Evolutionary conservation across 2,797 vertebrate genomes (phyloP).

Genomic region (Epinephelus coioides): DNA sequence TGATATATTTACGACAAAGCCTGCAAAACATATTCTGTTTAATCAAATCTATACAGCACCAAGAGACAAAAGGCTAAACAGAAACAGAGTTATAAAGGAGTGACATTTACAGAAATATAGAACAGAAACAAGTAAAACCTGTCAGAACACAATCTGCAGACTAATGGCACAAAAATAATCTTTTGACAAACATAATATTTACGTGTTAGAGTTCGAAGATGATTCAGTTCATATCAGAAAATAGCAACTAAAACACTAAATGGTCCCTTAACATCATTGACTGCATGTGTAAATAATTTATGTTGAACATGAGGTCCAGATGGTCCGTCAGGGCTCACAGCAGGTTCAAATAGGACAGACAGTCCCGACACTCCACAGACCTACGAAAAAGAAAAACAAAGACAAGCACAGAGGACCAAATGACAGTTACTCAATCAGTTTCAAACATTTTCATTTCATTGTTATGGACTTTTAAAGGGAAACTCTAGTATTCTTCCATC

Average conservation of each 20-base stretch:
- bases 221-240: not conserved
- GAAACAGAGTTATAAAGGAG: conserved; percentile 20
- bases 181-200: not conserved
- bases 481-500: too few species aligned
- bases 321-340: not conserved
- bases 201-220: not conserved
- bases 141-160: not conserved
- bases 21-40: conserved; percentile 20
- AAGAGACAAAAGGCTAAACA: not conserved
- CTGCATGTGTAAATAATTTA: not conserved
- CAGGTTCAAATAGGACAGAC: not conserved
- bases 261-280: not conserved
- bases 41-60: conserved; percentile 17
- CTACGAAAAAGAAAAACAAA: not conserved
- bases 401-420: not conserved
- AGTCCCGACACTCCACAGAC: not conserved
- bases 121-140: not conserved
- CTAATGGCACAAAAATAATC: conserved; percentile 5
- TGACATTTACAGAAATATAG: not conserved
- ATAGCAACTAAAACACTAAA: not conserved
- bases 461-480: too few species aligned
- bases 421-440: not conserved
- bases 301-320: not conserved
- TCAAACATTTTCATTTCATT: too few species aligned
- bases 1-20: not conserved